Conservation (phyloP, 2,888 invertebrate species). For the Coecobrya sp. region DNA sequence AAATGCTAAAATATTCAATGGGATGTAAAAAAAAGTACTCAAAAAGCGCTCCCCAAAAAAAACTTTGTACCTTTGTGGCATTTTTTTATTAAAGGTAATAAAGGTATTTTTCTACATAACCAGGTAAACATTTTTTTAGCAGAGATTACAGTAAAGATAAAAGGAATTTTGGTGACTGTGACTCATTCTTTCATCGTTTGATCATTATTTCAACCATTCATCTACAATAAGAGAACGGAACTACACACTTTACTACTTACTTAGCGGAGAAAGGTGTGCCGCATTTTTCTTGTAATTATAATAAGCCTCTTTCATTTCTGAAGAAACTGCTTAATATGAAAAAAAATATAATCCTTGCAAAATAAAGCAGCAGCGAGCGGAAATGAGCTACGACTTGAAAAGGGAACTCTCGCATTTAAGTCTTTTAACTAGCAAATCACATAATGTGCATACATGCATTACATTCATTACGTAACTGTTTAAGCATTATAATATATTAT, state of each 20-base stretch:
- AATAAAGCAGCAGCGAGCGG: neutral
- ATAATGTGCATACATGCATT: constrained; percentile 5
- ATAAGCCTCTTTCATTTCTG: neutral
- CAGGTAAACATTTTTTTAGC: neutral
- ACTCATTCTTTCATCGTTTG: constrained; percentile 38
- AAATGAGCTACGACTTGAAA: constrained; percentile 1
- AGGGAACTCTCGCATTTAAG: neutral
- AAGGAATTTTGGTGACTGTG: neutral
- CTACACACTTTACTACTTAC: neutral
- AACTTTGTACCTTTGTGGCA: neutral
- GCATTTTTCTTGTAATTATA: neutral
- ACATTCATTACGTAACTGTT: constrained; percentile 3
- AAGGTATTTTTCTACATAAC: neutral
- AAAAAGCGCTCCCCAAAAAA: neutral
- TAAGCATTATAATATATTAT: neutral
- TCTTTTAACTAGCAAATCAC: neutral
- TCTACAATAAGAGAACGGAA: neutral
- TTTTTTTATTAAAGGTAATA: neutral
- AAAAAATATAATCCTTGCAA: neutral
- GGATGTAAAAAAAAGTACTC: neutral
- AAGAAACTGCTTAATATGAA: constrained; percentile 10
- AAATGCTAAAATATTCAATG: neutral
- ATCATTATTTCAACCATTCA: constrained; percentile 22
- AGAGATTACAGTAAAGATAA: neutral
- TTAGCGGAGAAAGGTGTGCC: neutral